Evolutionary conservation across 2,888 invertebrate species (phyloP).

Genomic region (Sympetrum striolatum): DNA sequence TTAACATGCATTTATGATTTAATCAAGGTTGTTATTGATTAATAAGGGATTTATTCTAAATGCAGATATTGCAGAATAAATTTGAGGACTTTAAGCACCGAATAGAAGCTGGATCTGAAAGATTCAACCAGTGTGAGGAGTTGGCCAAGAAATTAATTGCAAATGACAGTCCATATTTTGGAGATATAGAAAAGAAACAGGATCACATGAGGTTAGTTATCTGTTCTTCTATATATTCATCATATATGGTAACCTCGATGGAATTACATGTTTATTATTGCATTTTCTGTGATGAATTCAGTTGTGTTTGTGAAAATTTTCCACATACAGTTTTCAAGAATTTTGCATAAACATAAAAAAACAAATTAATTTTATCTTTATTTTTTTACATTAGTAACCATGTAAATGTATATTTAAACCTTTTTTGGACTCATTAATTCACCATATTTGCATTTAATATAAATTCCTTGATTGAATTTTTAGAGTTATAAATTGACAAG

Average conservation of each 20-base stretch:
- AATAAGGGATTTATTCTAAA: conserved; percentile 35
- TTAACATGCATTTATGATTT: too few relatives aligned
- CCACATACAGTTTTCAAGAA: too few relatives aligned
- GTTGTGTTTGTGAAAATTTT: too few relatives aligned
- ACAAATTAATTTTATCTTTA: too few relatives aligned
- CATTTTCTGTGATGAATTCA: too few relatives aligned
- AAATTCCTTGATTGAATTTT: too few relatives aligned
- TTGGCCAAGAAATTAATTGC: conserved; percentile 87
- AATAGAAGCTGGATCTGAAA: conserved; percentile 87
- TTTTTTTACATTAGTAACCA: too few relatives aligned
- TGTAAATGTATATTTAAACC: too few relatives aligned
- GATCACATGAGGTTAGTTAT: conserved; percentile 79
- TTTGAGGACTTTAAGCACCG: conserved; percentile 92
- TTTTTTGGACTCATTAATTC: too few relatives aligned
- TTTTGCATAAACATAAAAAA: too few relatives aligned
- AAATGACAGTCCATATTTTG: conserved; percentile 83
- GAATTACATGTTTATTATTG: neutral
- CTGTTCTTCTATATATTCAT: conserved; percentile 35
- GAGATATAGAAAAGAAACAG: conserved; percentile 85
- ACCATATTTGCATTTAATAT: too few relatives aligned
- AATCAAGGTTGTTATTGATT: neutral
- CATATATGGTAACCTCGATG: neutral
- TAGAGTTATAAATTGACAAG: too few relatives aligned
- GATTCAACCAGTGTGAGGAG: conserved; percentile 89
- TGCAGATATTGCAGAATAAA: conserved; percentile 81